Conservation (phyloP, 2,797 vertebrate species). For the Fistularia tabacaria region DNA sequence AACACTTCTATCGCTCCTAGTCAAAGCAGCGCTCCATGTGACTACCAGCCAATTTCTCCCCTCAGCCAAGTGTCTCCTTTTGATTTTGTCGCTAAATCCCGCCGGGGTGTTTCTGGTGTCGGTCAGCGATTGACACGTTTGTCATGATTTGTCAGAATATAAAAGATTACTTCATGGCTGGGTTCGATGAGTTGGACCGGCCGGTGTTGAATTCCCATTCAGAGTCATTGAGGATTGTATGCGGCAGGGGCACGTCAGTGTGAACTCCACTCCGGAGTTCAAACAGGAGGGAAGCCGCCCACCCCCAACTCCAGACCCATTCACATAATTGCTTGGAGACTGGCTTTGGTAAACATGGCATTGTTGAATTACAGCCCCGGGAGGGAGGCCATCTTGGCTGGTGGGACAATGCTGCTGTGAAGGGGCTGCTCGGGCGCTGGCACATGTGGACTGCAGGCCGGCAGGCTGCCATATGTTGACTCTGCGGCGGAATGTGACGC, state of each 20-base stretch:
- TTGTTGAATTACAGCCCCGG: conserved; percentile 57
- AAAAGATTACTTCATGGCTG: no score
- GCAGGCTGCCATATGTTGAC: conserved; percentile 58
- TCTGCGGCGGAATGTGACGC: conserved; percentile 61
- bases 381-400: conserved; percentile 47
- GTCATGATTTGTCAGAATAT: no score
- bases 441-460: conserved; percentile 53
- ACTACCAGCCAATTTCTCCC: neutral
- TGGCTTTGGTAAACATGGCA: conserved; percentile 63
- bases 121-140: no score
- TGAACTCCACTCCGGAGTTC: conserved; percentile 64
- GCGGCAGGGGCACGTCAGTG: conserved; percentile 45
- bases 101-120: no score
- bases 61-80: conserved; percentile 13
- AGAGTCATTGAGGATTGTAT: conserved; percentile 31
- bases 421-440: conserved; percentile 36
- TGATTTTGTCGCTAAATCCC: neutral
- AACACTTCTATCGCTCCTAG: no score
- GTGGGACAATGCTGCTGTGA: conserved; percentile 40
- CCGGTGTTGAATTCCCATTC: conserved; percentile 48
- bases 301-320: conserved; percentile 31
- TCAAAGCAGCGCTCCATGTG: no score
- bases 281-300: conserved; percentile 47
- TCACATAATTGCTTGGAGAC: conserved; percentile 63
- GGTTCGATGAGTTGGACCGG: conserved; percentile 22